Percentiles rank a stretch among this genome's conserved stretches.
Conservation (phyloP, 2,888 invertebrate genomes). For the Amphiduros pacificus region DNA sequence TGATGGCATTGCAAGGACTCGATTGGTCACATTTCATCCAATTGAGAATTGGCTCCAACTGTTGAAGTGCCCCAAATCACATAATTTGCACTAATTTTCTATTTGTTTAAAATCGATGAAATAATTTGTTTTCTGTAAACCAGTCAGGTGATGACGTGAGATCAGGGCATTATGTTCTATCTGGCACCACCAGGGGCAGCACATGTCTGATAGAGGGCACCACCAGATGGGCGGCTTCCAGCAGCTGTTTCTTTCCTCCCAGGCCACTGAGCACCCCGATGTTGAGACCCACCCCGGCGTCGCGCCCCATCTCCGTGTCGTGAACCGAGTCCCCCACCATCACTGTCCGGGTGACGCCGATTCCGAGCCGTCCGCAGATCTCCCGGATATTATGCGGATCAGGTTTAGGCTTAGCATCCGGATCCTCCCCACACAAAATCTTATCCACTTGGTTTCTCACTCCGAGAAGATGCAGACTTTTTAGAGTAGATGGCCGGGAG, state of each 20-base stretch:
- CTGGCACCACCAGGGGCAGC: constrained; percentile 26
- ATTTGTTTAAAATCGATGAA: too few species aligned
- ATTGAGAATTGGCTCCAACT: too few species aligned
- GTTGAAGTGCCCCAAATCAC: too few species aligned
- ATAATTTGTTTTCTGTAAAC: too few species aligned
- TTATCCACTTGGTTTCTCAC: constrained; percentile 55
- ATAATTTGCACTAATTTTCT: too few species aligned
- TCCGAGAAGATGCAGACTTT: constrained; percentile 38
- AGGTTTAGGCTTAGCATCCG: constrained; percentile 55
- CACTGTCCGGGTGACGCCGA: constrained; percentile 44
- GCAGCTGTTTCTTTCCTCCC: constrained; percentile 38
- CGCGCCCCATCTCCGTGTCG: constrained; percentile 59
- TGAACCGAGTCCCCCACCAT: constrained; percentile 61
- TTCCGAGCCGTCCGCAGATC: constrained; percentile 49
- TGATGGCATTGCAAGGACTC: too few species aligned
- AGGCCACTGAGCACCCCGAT: constrained; percentile 60
- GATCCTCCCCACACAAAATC: constrained; percentile 62
- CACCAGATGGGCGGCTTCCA: constrained; percentile 41
- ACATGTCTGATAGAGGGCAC: constrained; percentile 45
- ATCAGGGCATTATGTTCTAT: too few species aligned
- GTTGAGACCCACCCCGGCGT: constrained; percentile 55
- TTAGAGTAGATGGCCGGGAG: constrained; percentile 39
- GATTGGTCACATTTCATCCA: too few species aligned
- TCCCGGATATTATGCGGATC: constrained; percentile 54
- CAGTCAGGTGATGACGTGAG: too few species aligned